phyloP scores from a whole-genome alignment of 2,113 vertebrate genomes.

The Heterotilapia buettikoferi region DNA sequence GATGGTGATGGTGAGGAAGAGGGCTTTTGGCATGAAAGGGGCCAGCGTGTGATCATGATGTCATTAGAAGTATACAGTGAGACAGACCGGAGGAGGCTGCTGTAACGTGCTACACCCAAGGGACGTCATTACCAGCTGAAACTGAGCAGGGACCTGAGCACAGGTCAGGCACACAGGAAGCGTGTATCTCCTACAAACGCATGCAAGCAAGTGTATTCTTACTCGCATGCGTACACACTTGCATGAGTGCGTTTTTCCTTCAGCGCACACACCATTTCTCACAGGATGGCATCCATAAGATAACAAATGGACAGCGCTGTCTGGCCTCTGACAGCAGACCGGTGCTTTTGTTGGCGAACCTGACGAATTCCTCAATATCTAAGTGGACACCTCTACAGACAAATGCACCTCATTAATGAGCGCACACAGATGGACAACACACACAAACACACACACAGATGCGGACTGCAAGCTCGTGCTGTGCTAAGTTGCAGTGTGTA shows the following conservation, averaged over 20 bases:
- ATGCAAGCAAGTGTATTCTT: background rate
- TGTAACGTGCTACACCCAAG: constrained; percentile 50
- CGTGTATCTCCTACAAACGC: background rate
- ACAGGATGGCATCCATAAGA: constrained; percentile 44
- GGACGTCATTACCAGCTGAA: constrained; percentile 71
- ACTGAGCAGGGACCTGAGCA: constrained; percentile 55
- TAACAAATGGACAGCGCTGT: constrained; percentile 57
- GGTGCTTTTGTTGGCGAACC: constrained; percentile 48
- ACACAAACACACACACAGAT: background rate
- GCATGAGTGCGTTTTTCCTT: background rate
- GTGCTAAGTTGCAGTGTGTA: constrained; percentile 56
- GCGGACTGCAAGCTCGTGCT: constrained; percentile 28
- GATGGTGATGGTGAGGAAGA: constrained; percentile 56
- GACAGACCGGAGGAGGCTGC: constrained; percentile 62
- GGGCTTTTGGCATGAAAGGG: constrained; percentile 62
- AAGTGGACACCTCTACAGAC: constrained; percentile 60
- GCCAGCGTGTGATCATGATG: constrained; percentile 68
- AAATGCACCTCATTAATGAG: constrained; percentile 61
- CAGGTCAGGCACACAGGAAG: constrained; percentile 63
- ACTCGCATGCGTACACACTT: background rate
- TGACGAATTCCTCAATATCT: constrained; percentile 60
- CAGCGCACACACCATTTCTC: background rate
- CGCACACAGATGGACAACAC: constrained; percentile 49
- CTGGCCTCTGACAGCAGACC: constrained; percentile 49
- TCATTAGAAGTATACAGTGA: constrained; percentile 69